These are phyloP conservation scores for Labia minor DNA, from an alignment of 2,888 invertebrate genomes.

Conservation along the genomic window DNA sequence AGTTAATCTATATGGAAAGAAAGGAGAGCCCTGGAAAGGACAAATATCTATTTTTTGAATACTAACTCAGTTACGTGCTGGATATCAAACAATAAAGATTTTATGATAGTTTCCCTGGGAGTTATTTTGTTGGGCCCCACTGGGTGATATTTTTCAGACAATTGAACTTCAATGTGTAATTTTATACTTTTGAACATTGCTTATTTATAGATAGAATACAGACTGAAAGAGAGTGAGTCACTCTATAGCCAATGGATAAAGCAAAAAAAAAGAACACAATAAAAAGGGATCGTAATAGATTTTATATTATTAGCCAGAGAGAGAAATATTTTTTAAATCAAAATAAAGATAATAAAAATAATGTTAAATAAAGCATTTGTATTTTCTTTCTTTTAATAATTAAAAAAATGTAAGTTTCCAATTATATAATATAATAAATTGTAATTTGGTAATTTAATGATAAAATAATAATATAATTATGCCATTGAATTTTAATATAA, in stretches of 20 bases:
- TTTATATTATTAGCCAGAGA: background rate
- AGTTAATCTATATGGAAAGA: too few species aligned
- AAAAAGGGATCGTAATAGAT: background rate
- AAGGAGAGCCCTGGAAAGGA: background rate
- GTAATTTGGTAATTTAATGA: too few species aligned
- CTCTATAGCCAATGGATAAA: background rate
- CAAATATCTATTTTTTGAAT: background rate
- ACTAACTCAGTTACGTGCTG: background rate
- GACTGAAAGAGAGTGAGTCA: background rate
- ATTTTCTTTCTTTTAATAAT: too few species aligned
- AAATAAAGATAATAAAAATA: too few species aligned
- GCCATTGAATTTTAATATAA: too few species aligned
- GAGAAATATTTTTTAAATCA: background rate
- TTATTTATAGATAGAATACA: background rate
- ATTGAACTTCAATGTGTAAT: constrained; percentile 5
- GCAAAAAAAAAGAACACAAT: background rate
- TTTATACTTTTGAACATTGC: background rate
- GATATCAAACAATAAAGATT: constrained; percentile 13
- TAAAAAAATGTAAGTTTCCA: too few species aligned
- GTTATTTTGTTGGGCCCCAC: background rate
- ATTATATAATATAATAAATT: too few species aligned
- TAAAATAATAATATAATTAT: too few species aligned
- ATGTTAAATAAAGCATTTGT: too few species aligned
- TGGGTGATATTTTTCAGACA: constrained; percentile 4
- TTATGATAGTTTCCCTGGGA: background rate